Evolutionary conservation across 2,888 invertebrate species (phyloP).

Genomic region (Caenorhabditis becei): DNA sequence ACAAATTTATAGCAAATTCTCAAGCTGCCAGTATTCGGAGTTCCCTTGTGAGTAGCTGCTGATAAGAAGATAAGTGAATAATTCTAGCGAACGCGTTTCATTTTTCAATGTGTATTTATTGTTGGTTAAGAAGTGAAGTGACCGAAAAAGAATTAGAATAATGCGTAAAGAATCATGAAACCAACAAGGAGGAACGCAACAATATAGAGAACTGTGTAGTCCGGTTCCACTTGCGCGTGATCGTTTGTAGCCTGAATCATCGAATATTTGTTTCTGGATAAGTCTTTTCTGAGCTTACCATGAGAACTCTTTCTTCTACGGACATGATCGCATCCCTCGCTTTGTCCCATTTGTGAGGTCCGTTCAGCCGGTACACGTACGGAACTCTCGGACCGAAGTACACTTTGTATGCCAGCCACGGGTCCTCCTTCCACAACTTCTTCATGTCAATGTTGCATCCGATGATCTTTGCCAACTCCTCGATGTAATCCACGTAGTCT

Average conservation of each 20-base stretch:
- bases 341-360: conserved; percentile 73
- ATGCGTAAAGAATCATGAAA: conserved; percentile 5
- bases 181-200: background rate
- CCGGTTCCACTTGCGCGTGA: conserved; percentile 32
- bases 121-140: too few species aligned
- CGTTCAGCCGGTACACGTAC: conserved; percentile 71
- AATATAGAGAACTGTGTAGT: conserved; percentile 52
- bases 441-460: conserved; percentile 73
- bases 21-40: too few species aligned
- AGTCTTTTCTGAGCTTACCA: background rate
- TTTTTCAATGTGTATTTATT: background rate
- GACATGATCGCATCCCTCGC: conserved; percentile 71
- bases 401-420: conserved; percentile 52
- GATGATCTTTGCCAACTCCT: conserved; percentile 82
- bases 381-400: conserved; percentile 70
- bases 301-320: conserved; percentile 55
- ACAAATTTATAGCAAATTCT: too few species aligned
- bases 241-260: conserved; percentile 44
- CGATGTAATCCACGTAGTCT: conserved; percentile 82
- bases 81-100: too few species aligned
- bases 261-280: background rate
- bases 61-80: too few species aligned
- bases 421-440: conserved; percentile 43
- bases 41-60: too few species aligned
- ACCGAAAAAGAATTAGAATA: conserved; percentile 8